A percentile compares a stretch with the other conserved stretches of the same genome.
Evolutionary conservation across 2,113 vertebrate species (phyloP).

Genomic region (Sapayoa aenigma): DNA sequence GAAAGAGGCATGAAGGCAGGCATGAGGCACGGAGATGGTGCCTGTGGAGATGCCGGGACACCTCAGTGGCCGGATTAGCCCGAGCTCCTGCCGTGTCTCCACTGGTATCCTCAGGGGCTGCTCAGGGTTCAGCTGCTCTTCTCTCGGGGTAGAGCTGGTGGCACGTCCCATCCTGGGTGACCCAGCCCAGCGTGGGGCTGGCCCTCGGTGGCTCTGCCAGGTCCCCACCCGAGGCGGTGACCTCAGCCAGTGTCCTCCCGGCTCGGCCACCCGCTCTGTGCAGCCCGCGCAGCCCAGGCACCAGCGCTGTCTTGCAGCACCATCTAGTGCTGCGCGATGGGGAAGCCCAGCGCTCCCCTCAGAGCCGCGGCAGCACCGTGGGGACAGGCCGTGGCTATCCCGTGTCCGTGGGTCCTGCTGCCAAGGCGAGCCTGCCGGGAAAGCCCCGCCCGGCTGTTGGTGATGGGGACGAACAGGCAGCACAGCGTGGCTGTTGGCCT

Average conservation of each 20-base stretch:
- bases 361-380: accelerated
- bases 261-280: accelerated
- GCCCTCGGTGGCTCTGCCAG: background rate
- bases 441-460: background rate
- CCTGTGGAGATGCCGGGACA: background rate
- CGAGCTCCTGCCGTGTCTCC: accelerated
- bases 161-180: background rate
- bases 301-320: conserved; percentile 26
- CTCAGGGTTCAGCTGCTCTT: background rate
- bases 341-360: background rate
- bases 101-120: accelerated
- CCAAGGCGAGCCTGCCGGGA: background rate
- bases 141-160: background rate
- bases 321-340: conserved; percentile 20
- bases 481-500: background rate
- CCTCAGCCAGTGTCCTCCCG: accelerated
- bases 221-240: background rate
- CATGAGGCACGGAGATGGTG: accelerated
- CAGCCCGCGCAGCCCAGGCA: accelerated
- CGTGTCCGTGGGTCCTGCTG: background rate
- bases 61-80: background rate
- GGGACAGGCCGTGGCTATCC: accelerated
- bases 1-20: background rate
- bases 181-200: accelerated
- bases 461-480: background rate